Base-by-base conservation (phyloP, 2,113 vertebrate species). In the Chauna torquata region DNA sequence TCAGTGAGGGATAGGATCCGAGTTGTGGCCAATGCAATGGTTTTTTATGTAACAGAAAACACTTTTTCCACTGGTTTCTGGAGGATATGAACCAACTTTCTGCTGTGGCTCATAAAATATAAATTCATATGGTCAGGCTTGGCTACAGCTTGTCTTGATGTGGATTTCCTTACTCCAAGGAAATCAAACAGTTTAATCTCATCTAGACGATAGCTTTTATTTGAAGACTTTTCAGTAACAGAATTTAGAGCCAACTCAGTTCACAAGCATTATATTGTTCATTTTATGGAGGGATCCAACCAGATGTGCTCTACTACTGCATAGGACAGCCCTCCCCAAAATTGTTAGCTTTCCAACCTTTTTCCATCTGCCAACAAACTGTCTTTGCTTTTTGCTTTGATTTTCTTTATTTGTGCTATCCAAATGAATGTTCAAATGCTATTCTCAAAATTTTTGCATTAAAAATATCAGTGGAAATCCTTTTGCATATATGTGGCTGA, bases 191-290 rank as follows among this genome's bases (percentile, higher is more conserved):
- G 40, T 72, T 87, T 72, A 65, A 79, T 87, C 65, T 64, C 86
- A 89, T 92, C 70, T 85, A 61, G 47, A n/a, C 1, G 6, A 52
- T 5, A 72, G 44, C 25, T 94, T 92, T 69, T 57, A 64, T 70
- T 72, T 72, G 74, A 79, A 59, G 61, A 16, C 22, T 36, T 87
- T 82, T 92, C 65, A 23, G 62, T 4, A 30, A 47, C 16, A 32
- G 84, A 40, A 6, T 17, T 34, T 16, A 49, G 78, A 91, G 65
- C 81, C 95, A 96, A 78, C 81, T 79, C 78, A 12, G 52, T 3
- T 79, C 91, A 94, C 93, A 91, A 58, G 75, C 75, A 76, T 76
- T 55, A 61, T 74, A 82, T 61, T 92, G 84, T 92, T 96, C 84
- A 2, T 55, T 40, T 76, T 28, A 52, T 1, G 0, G 79, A 84